phyloP scores from a whole-genome alignment of 2,888 invertebrate species.

The Zygogramma bicolorata region DNA sequence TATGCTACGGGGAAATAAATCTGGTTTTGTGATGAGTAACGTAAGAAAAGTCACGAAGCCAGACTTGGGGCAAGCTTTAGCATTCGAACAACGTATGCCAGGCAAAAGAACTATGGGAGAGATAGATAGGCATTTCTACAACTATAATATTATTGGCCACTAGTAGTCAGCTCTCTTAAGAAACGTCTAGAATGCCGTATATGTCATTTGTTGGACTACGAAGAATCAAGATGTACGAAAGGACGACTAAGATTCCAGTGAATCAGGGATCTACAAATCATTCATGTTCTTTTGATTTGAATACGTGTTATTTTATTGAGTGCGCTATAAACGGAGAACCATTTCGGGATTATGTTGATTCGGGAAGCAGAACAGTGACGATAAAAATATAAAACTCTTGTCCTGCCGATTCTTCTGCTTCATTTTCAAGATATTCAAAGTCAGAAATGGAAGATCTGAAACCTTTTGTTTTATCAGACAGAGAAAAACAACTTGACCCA shows the following conservation, averaged over 20 bases:
- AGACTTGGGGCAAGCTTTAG: neutral
- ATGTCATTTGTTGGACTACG: slow-evolving; percentile 37
- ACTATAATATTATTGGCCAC: slow-evolving; percentile 33
- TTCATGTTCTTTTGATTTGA: neutral
- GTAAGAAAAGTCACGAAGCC: neutral
- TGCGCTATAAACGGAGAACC: slow-evolving; percentile 31
- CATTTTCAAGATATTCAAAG: neutral
- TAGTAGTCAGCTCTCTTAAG: slow-evolving; percentile 29
- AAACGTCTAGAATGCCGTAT: slow-evolving; percentile 25
- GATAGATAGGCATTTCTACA: slow-evolving; percentile 31
- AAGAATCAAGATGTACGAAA: slow-evolving; percentile 16
- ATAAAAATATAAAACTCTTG: slow-evolving; percentile 23
- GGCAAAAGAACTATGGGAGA: neutral
- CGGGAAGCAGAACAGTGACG: slow-evolving; percentile 35
- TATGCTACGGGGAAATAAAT: slow-evolving; percentile 20
- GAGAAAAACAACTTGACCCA: too few relatives aligned
- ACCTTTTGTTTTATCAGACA: too few relatives aligned
- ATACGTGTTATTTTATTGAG: slow-evolving; percentile 35
- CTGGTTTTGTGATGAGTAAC: neutral
- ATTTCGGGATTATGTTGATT: slow-evolving; percentile 39
- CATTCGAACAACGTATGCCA: neutral
- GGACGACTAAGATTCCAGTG: neutral
- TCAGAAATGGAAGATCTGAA: too few relatives aligned
- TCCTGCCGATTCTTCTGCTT: neutral
- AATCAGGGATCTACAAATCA: neutral